Conservation (phyloP, 1,140 invertebrate species). For the Drosophila seguyi region DNA sequence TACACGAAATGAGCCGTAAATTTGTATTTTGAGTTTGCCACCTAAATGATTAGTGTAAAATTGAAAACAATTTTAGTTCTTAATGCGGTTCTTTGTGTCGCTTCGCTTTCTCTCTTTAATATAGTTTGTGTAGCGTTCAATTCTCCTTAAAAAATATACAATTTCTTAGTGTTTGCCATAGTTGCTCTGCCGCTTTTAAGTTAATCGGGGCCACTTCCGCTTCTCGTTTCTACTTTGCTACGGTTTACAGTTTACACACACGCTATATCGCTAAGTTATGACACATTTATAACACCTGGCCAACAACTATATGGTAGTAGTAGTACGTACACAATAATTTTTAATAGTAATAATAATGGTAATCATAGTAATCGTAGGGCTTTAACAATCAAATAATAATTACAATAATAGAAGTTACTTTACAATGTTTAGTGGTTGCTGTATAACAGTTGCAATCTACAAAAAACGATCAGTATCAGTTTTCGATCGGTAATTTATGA, state of each 20-base stretch:
- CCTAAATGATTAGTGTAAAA: constrained; percentile 64
- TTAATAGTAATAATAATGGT: constrained; percentile 47
- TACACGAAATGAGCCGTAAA: constrained; percentile 66
- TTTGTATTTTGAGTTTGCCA: constrained; percentile 31
- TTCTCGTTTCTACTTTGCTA: constrained; percentile 29
- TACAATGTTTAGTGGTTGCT: constrained; percentile 53
- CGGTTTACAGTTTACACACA: constrained; percentile 45
- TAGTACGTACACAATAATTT: constrained; percentile 45
- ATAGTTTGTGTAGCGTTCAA: constrained; percentile 31
- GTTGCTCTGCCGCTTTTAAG: constrained; percentile 53
- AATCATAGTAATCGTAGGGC: constrained; percentile 48
- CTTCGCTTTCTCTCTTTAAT: constrained; percentile 9
- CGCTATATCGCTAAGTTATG: constrained; percentile 37
- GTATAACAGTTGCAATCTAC: constrained; percentile 73
- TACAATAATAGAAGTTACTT: constrained; percentile 50
- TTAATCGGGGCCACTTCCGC: constrained; percentile 25
- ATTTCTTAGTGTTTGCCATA: constrained; percentile 56
- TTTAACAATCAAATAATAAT: constrained; percentile 48
- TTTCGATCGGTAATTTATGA: constrained; percentile 48
- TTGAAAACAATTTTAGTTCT: constrained; percentile 75
- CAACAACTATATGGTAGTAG: constrained; percentile 44
- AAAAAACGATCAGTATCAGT: constrained; percentile 64
- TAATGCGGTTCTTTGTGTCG: constrained; percentile 38
- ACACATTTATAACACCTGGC: constrained; percentile 49
- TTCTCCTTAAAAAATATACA: constrained; percentile 56